Base-by-base conservation (phyloP, 1,140 invertebrate genomes). In the Periplaneta americana region DNA sequence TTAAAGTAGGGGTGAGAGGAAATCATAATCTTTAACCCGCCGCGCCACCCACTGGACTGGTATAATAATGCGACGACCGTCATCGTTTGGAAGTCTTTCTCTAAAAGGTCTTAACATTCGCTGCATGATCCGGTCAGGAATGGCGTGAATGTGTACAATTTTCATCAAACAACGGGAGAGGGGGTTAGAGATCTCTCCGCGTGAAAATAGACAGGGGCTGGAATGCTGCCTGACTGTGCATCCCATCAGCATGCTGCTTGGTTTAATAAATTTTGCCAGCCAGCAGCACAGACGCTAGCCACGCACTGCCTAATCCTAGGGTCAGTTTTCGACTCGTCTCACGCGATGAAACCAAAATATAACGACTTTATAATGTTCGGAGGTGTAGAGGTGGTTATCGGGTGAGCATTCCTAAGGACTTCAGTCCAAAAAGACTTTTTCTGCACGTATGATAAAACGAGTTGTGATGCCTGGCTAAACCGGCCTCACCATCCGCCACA, bases 131-230 rank as follows among this genome's bases (percentile, higher is more conserved):
- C 79, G 79, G 39, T 15, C n/a, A 39, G 79, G 79, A 80, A 80
- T 80, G 79, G 31, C 37, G 31, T 74, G 79, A 80, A 80, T 80
- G 79, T 80, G 79, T 74, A 39, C 79, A 80, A 74, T 74, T 74
- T 74, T 74, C 79, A 80, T 74, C 79, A 57, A 74, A 74, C 79
- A 48, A 74, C 79, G 79, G 66, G 39, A 48, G 34, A 13, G 77
- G 35, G 37, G 77, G 31, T 34, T 9, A 28, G 77, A 80, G 48
- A 80, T 66, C 48, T 66, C 48, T 66, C 48, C 48, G 48, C 48
- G 48, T 66, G 48, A 66, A 66, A 66, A 77, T 77, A 77, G 33
- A 77, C 75, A 77, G 75, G 75, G 75, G 33, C 33, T 34, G 75
- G 75, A 77, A 77, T 77, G 75, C 35, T 66, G 22, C 48, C 48